Conservation (phyloP, 2,113 vertebrate genomes). For the Notechis scutatus region DNA sequence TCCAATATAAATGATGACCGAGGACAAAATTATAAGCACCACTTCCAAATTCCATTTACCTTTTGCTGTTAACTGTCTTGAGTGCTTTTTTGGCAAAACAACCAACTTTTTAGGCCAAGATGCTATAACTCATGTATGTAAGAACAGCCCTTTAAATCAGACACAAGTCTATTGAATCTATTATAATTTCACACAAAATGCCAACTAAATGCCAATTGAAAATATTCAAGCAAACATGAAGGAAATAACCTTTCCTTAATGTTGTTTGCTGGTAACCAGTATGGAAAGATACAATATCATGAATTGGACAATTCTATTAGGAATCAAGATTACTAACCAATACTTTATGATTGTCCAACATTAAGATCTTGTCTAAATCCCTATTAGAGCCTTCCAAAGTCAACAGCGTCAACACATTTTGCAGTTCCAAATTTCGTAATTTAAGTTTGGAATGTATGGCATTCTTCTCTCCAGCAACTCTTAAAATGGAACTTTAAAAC, state of each 20-base stretch:
- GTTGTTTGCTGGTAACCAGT: not conserved
- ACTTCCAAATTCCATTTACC: not conserved
- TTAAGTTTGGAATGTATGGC: not conserved
- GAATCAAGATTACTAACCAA: not conserved
- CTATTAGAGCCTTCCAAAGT: not conserved
- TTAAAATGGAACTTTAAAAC: not conserved
- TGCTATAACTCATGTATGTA: not conserved
- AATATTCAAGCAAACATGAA: not conserved
- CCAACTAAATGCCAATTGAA: not conserved
- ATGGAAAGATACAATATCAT: not conserved
- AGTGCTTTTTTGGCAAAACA: not conserved
- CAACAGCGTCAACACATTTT: not conserved
- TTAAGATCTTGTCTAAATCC: not conserved
- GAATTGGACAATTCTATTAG: not conserved
- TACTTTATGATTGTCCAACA: not conserved
- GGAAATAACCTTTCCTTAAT: not conserved
- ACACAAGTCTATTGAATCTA: not conserved
- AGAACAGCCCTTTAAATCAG: not conserved
- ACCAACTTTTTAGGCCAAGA: not conserved
- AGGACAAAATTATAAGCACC: not conserved
- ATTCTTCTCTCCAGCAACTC: not conserved
- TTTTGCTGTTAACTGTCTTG: not conserved
- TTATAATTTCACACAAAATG: not conserved
- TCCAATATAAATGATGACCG: not conserved
- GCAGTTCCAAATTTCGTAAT: not conserved